Evolutionary conservation across 2,888 invertebrate species (phyloP).

Genomic region (Tachina fera): DNA sequence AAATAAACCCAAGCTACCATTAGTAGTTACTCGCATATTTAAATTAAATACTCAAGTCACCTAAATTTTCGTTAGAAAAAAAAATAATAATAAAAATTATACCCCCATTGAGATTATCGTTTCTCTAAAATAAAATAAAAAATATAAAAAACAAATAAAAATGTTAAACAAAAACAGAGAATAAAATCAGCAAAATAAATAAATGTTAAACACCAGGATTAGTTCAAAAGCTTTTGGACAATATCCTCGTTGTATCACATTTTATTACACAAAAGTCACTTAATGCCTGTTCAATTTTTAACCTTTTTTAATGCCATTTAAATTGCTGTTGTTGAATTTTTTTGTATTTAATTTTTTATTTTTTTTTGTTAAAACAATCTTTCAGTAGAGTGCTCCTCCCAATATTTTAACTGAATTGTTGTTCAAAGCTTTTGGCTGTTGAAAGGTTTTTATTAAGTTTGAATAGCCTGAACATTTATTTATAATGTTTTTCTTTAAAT

Average conservation of each 20-base stretch:
- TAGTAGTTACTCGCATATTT: not conserved
- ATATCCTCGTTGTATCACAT: conserved; percentile 55
- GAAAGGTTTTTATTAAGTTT: not conserved
- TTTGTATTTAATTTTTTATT: not conserved
- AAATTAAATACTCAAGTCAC: conserved; percentile 20
- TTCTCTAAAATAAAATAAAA: conserved; percentile 1
- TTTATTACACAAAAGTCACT: conserved; percentile 66
- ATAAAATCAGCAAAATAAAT: conserved; percentile 40
- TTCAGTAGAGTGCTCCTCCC: not conserved
- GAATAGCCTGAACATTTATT: not conserved
- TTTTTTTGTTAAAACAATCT: not conserved
- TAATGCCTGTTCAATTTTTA: conserved; percentile 65
- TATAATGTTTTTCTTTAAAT: not conserved
- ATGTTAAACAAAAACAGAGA: conserved; percentile 11
- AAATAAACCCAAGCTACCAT: not conserved
- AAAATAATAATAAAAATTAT: not conserved
- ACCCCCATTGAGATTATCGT: conserved; percentile 7
- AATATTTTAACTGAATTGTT: not conserved
- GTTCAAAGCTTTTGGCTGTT: not conserved
- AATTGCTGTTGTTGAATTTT: conserved; percentile 49
- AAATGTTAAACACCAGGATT: conserved; percentile 66
- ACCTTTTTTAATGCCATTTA: conserved; percentile 67
- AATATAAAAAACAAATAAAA: conserved; percentile 25
- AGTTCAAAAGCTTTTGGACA: conserved; percentile 57
- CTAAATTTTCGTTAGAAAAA: not conserved